Conservation (phyloP, 2,113 vertebrate species). For the Myrmecophaga tridactyla region DNA sequence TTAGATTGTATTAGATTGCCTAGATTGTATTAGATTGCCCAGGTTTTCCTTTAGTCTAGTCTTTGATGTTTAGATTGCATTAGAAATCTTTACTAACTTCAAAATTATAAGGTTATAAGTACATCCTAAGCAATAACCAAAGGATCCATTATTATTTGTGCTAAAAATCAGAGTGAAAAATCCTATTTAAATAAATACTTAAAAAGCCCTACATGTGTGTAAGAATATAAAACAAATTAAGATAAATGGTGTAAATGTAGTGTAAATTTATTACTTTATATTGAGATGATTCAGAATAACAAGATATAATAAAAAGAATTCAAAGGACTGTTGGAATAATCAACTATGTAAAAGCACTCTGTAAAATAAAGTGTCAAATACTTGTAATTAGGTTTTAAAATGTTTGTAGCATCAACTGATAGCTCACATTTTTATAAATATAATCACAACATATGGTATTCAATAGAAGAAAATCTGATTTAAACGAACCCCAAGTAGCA, state of each 20-base stretch:
- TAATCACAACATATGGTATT: background rate
- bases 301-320: background rate
- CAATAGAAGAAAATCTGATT: background rate
- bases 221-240: background rate
- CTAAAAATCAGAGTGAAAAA: background rate
- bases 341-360: background rate
- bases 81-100: background rate
- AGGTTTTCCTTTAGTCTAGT: background rate
- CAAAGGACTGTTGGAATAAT: background rate
- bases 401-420: background rate
- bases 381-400: background rate
- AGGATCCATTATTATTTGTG: background rate
- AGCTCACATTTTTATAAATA: background rate
- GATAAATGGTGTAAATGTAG: background rate
- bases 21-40: no score
- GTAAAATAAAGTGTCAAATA: background rate
- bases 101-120: background rate
- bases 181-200: background rate
- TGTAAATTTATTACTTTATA: background rate
- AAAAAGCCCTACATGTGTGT: background rate
- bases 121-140: background rate
- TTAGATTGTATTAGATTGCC: background rate
- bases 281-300: background rate
- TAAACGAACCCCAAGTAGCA: background rate
- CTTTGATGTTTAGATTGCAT: background rate